Percentiles rank a stretch among this genome's conserved stretches.
Evolutionary conservation across 2,888 invertebrate species (phyloP).

Genomic region (Ennomos fuscantarius): DNA sequence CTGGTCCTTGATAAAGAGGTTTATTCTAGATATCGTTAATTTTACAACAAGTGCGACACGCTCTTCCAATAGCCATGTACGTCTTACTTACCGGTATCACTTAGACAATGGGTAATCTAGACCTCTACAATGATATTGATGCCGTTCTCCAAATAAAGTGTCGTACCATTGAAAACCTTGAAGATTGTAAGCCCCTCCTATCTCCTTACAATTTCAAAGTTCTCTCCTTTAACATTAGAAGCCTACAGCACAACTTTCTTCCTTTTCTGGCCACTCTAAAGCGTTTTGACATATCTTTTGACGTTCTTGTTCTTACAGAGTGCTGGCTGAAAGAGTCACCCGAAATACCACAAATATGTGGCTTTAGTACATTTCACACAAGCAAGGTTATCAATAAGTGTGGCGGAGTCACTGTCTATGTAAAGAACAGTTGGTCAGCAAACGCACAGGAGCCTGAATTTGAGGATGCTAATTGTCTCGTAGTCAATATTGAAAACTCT

Average conservation of each 20-base stretch:
- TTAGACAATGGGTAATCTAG: constrained; percentile 1
- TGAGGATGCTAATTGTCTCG: constrained; percentile 5
- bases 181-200: background rate
- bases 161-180: background rate
- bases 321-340: background rate
- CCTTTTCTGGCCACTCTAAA: background rate
- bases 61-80: too few species aligned
- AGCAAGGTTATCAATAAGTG: background rate
- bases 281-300: background rate
- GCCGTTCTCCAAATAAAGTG: background rate
- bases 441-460: background rate
- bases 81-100: too few species aligned
- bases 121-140: constrained; percentile 1
- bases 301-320: constrained; percentile 1
- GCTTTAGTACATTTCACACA: background rate
- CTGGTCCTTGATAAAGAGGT: too few species aligned
- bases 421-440: constrained; percentile 1
- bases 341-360: background rate
- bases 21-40: too few species aligned
- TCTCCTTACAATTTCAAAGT: background rate
- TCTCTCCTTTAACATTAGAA: background rate
- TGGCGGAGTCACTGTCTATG: constrained; percentile 1
- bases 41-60: too few species aligned
- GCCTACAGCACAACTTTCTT: background rate
- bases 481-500: background rate